These are phyloP conservation scores for Chrosomus eos DNA, from an alignment of 2,797 vertebrate species.

Conservation along the genomic window DNA sequence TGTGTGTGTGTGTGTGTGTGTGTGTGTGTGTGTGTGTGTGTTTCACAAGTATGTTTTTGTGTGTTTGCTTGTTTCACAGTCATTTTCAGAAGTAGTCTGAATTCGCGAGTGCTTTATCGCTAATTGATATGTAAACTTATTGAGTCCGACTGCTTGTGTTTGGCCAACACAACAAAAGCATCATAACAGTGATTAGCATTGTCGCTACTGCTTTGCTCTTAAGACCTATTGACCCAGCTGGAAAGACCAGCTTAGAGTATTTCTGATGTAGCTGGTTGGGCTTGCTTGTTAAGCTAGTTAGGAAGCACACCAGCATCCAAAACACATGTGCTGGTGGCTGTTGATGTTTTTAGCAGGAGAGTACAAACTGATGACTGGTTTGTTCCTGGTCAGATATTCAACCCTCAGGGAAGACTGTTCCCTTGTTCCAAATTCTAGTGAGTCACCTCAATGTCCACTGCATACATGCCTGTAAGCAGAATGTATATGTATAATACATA, in stretches of 20 bases:
- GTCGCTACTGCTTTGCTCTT: neutral
- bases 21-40: conserved; percentile 11
- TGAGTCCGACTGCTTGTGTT: neutral
- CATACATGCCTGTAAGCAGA: neutral
- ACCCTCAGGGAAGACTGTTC: neutral
- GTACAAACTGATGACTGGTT: neutral
- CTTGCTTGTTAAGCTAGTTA: neutral
- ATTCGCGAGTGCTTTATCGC: neutral
- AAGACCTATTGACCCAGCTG: neutral
- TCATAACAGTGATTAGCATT: conserved; percentile 8
- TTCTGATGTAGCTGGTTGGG: neutral
- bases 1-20: neutral
- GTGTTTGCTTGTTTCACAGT: conserved; percentile 22
- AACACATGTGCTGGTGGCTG: neutral
- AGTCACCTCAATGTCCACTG: neutral
- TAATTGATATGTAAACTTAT: conserved; percentile 1
- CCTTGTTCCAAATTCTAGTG: neutral
- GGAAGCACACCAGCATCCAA: neutral
- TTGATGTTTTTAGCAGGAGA: neutral
- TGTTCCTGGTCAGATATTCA: conserved; percentile 12
- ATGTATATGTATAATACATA: neutral
- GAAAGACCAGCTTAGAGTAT: neutral
- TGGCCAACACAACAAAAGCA: neutral
- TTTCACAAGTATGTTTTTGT: conserved; percentile 11
- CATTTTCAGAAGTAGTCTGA: conserved; percentile 10